These are phyloP conservation scores for Corydoras sp. DNA, from an alignment of 2,113 vertebrate species.

Conservation along the genomic window DNA sequence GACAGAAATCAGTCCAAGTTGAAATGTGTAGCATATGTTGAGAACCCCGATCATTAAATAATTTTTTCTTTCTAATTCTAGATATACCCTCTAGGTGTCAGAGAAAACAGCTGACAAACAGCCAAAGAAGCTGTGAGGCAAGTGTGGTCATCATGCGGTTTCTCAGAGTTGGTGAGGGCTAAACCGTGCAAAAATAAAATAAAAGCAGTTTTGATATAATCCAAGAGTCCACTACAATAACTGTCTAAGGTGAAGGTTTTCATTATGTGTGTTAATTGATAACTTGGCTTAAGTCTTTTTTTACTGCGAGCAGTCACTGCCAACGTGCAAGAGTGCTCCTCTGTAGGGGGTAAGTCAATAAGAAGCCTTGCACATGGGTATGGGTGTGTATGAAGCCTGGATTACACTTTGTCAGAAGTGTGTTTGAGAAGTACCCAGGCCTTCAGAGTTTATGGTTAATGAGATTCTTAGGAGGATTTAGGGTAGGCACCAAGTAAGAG, in stretches of 20 bases:
- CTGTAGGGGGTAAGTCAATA: constrained; percentile 45
- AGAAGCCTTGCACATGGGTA: constrained; percentile 6
- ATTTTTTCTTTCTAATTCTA: not conserved
- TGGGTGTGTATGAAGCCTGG: not conserved
- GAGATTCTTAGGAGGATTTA: too few species aligned
- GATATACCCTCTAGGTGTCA: constrained; percentile 47
- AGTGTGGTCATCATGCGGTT: not conserved
- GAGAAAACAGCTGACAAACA: constrained; percentile 11
- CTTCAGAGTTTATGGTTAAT: too few species aligned
- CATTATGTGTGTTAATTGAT: constrained; percentile 30
- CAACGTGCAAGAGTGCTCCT: constrained; percentile 22
- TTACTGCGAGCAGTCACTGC: not conserved
- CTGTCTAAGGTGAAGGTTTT: constrained; percentile 3
- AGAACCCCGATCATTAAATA: constrained; percentile 18
- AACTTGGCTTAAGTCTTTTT: constrained; percentile 5
- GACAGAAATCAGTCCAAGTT: not conserved
- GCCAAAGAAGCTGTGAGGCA: constrained; percentile 9
- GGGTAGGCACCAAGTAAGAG: too few species aligned
- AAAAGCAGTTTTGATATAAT: constrained; percentile 1
- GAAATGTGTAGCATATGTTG: not conserved
- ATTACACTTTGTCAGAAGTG: not conserved
- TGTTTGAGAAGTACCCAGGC: not conserved
- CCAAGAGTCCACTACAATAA: not conserved
- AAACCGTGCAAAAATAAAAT: constrained; percentile 9
- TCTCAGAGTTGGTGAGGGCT: constrained; percentile 6